Conservation (phyloP, 2,797 vertebrate species). For the Sebastes alutus region DNA sequence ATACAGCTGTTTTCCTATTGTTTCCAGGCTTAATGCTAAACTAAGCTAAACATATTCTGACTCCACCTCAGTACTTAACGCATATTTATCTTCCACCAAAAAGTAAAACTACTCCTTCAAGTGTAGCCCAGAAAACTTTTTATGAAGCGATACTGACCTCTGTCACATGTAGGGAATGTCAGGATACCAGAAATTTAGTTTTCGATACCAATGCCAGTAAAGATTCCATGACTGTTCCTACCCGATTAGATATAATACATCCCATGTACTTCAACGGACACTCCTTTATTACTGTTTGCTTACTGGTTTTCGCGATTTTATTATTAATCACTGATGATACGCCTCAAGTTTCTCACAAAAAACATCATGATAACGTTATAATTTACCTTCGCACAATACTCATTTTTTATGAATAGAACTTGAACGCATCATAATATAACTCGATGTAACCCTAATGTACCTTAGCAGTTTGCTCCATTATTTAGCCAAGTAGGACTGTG, state of each 20-base stretch:
- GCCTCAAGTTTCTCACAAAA: neutral
- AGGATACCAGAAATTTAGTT: too few relatives aligned
- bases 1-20: neutral
- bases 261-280: too few relatives aligned
- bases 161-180: neutral
- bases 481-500: neutral
- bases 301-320: too few relatives aligned
- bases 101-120: neutral
- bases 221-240: fast-evolving
- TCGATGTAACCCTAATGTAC: neutral
- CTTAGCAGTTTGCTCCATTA: neutral
- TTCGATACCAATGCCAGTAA: too few relatives aligned
- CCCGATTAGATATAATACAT: too few relatives aligned
- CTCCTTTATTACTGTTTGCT: too few relatives aligned
- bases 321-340: too few relatives aligned
- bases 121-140: neutral
- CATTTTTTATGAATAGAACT: neutral
- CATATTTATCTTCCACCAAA: neutral
- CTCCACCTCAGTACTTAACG: neutral
- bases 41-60: neutral
- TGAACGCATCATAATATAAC: neutral
- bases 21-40: neutral
- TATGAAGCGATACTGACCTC: neutral
- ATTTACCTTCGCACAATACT: neutral
- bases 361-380: neutral